Base-by-base conservation (phyloP, 2,888 invertebrate species). In the Lycia hirtaria region DNA sequence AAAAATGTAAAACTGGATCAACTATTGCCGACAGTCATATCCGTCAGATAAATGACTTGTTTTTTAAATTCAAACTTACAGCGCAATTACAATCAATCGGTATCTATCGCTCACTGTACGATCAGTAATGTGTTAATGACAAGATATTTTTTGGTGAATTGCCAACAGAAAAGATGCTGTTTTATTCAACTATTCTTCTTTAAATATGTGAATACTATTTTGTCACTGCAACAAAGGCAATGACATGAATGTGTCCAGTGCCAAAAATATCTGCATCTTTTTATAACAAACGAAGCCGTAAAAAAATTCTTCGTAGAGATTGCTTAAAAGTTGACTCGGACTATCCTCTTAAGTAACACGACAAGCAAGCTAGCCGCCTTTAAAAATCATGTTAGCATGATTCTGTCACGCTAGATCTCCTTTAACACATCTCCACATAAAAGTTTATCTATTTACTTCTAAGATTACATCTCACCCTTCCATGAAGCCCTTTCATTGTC, bases 401-500 rank as follows among this genome's bases (percentile, higher is more conserved):
- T 28, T 17, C 5, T 41, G 12, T 40, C 47, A 35, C 24, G n/a
- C 26, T 37, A 17, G 26, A 40, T 7, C 22, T 12, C 30, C 28
- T 20, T 38, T 17, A 32, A 40, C 40, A 12, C 19, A 12, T 1
- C 6, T 14, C 20, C 14, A 40, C 14, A 30, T 40, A 33, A 49
- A 40, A 30, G 24, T 32, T 53, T 40, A 54, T 47, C 17, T 32
- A 41, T 56, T 56, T 50, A 35, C 48, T 32, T 19, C 38, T 35
- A 35, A 35, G 22, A 44, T 35, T 37, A 41, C 15, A 24, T 52
- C 47, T 28, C 50, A 52, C 51, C 57, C 57, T 57, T 35, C 41
- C 22, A 32, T 47, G 40, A 45, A 51, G 28, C 40, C 50, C 52
- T 20, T 45, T 35, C 48, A 35, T 48, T 57, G 52, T 57, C 48